These are phyloP conservation scores for Podabrus alpinus DNA, from an alignment of 2,888 invertebrate species.

Conservation along the genomic window DNA sequence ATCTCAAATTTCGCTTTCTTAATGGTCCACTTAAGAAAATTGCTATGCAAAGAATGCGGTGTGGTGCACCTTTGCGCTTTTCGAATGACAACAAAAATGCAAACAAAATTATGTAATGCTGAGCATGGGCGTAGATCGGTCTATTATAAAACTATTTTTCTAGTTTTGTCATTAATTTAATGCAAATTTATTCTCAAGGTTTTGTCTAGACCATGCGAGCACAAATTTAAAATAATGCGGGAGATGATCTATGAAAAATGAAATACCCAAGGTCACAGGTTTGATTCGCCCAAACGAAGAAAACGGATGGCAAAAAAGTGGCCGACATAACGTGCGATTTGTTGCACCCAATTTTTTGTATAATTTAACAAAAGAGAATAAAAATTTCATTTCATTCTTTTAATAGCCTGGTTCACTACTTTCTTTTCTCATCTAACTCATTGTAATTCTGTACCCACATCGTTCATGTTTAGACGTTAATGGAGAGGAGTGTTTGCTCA, in stretches of 20 bases:
- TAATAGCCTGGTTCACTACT: neutral
- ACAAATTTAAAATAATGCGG: neutral
- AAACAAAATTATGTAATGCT: neutral
- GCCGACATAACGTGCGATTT: neutral
- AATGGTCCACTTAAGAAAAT: neutral
- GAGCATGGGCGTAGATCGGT: neutral
- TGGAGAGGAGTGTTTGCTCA: neutral
- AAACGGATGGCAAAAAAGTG: neutral
- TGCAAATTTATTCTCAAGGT: constrained; percentile 1
- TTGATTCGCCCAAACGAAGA: neutral
- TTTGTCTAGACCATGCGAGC: neutral
- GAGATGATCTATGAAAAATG: constrained; percentile 1
- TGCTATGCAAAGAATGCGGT: neutral
- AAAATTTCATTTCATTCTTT: neutral
- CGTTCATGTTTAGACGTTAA: neutral
- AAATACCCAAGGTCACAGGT: neutral
- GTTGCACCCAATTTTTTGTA: neutral
- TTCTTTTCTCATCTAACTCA: neutral
- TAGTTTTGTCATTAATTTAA: neutral
- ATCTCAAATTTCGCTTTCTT: neutral
- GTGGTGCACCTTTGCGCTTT: neutral
- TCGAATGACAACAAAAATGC: neutral
- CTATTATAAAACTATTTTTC: neutral
- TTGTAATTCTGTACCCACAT: constrained; percentile 1
- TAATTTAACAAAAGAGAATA: neutral